Percentiles rank a stretch among this genome's conserved stretches.
Evolutionary conservation across 2,888 invertebrate genomes (phyloP).

Genomic region (Palloptera scutellata): DNA sequence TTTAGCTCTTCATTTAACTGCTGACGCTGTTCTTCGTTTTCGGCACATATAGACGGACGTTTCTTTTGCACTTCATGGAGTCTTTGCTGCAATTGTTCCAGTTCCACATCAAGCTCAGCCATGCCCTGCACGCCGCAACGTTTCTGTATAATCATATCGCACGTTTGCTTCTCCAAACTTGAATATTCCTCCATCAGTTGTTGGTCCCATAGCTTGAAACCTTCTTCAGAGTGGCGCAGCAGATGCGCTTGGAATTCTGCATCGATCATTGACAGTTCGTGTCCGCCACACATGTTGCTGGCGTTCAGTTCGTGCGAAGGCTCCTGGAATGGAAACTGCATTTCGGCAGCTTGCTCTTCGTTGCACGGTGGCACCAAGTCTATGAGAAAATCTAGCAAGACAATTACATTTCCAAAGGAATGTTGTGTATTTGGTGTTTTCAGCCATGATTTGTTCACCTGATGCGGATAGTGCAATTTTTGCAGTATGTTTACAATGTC

Average conservation of each 20-base stretch:
- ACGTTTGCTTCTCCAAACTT: slow-evolving; percentile 43
- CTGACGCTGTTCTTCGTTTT: slow-evolving; percentile 42
- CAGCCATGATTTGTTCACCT: slow-evolving; percentile 61
- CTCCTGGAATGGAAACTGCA: slow-evolving; percentile 39
- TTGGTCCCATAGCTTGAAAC: slow-evolving; percentile 56
- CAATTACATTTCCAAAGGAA: slow-evolving; percentile 58
- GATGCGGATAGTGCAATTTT: slow-evolving; percentile 58
- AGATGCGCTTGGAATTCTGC: slow-evolving; percentile 48
- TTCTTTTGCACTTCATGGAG: slow-evolving; percentile 39
- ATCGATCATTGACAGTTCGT: slow-evolving; percentile 40
- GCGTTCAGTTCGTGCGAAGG: slow-evolving; percentile 33
- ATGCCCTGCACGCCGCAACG: slow-evolving; percentile 42
- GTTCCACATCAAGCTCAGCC: slow-evolving; percentile 43
- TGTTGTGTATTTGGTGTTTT: slow-evolving; percentile 62
- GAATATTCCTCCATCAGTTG: slow-evolving; percentile 50
- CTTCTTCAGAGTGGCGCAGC: slow-evolving; percentile 47
- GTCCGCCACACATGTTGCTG: slow-evolving; percentile 15
- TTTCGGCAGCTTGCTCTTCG: slow-evolving; percentile 18
- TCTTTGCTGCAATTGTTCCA: slow-evolving; percentile 36
- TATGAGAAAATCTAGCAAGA: slow-evolving; percentile 57
- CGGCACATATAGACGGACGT: slow-evolving; percentile 37
- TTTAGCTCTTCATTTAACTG: slow-evolving; percentile 45
- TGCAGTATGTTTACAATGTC: slow-evolving; percentile 55
- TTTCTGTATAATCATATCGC: slow-evolving; percentile 48
- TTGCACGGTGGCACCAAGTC: slow-evolving; percentile 49